A percentile compares a stretch with the other conserved stretches of the same genome.
These are phyloP conservation scores for Trachops cirrhosus DNA, from an alignment of 2,797 vertebrate species.

Conservation along the genomic window DNA sequence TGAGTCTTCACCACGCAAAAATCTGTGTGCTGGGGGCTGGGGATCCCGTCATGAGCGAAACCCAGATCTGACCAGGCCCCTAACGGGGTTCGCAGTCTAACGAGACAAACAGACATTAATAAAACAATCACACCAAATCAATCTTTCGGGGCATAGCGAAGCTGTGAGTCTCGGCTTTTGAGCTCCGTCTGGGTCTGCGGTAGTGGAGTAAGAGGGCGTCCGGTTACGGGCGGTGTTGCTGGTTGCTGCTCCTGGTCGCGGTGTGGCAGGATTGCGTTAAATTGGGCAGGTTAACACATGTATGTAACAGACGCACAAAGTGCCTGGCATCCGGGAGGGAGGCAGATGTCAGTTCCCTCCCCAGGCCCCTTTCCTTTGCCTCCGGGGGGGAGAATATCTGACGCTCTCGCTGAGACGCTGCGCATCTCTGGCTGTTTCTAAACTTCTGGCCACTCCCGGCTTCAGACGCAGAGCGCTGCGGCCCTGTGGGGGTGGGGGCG, in stretches of 20 bases:
- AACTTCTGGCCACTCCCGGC: background rate
- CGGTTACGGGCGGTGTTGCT: background rate
- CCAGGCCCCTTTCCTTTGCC: background rate
- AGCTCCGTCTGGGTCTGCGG: background rate
- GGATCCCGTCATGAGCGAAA: background rate
- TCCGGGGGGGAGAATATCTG: too few species aligned
- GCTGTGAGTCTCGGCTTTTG: background rate
- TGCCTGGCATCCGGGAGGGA: background rate
- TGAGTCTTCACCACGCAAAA: background rate
- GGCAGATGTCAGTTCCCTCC: background rate
- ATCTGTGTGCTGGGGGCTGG: background rate
- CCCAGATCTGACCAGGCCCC: too few species aligned
- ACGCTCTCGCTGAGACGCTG: background rate
- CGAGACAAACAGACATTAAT: background rate
- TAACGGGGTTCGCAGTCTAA: background rate
- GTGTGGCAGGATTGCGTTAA: background rate
- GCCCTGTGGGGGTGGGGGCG: background rate
- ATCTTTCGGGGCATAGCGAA: background rate
- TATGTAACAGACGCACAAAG: background rate
- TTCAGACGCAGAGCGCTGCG: background rate
- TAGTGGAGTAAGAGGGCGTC: background rate
- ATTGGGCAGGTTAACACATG: background rate
- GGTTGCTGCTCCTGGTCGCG: background rate
- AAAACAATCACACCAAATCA: background rate
- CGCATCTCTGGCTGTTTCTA: background rate